Evolutionary conservation across 1,140 invertebrate genomes (phyloP), one percentile per base, ranked within the genome.

Genomic region (Lordiphosa stackelbergi): DNA sequence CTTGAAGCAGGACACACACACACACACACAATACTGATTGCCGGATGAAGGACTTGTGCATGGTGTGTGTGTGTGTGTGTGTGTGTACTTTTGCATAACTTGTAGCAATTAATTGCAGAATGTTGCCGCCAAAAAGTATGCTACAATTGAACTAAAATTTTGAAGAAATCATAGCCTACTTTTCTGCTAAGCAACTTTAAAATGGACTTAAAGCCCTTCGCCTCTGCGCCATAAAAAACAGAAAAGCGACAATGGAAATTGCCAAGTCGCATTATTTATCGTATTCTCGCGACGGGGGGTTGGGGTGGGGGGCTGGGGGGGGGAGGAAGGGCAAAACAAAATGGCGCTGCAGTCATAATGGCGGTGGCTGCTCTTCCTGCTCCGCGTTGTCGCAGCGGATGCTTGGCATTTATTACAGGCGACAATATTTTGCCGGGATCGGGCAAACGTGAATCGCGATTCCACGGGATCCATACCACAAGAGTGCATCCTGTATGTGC

Each of bases 361-460:
- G 69, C 73, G 69, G 65, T 65, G 63, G 58, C 47, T 63, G 38
- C 37, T 11, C 42, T 36, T 55, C 62, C 40, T 61, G 60, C 66
- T 56, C 5, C 22, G 1, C 54, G 45, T 47, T 72, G 75, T 73
- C 75, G 75, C 75, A 79, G 66, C 75, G 75, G 75, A 81, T 71
- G 75, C 71, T 81, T 81, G 75, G 70, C 75, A 81, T 81, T 81
- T 81, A 81, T 81, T 81, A 71, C 75, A 72, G 69, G 75, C 75
- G 75, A 75, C 75, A 81, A 81, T 81, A 79, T 81, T 81, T 81
- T 73, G 75, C 75, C 74, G 60, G 49, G 28, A 31, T 31, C 28
- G 28, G 28, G 28, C 28, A 31, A 31, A 31, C 28, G 28, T 53
- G 61, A 31, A 53, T 31, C 58, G 47, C 58, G 49, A 41, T 41